Evolutionary conservation across 2,797 vertebrate species (phyloP).

Genomic region (Sphenopsis melanotis): DNA sequence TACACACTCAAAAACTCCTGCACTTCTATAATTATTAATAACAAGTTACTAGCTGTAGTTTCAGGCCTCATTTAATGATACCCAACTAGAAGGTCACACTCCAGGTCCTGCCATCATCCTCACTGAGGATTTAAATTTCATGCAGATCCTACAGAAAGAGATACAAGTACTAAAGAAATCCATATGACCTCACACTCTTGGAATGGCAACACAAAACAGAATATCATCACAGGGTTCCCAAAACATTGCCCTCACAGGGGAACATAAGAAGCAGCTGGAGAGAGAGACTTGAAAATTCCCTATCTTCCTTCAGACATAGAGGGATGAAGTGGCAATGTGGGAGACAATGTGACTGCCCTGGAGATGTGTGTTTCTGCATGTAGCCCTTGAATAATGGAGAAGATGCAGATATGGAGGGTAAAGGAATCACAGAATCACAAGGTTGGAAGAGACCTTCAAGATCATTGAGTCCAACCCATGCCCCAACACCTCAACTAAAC

Average conservation of each 20-base stretch:
- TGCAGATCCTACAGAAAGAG: neutral
- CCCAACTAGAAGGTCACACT: neutral
- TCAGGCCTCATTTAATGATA: neutral
- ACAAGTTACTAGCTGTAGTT: neutral
- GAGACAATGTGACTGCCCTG: fast-evolving
- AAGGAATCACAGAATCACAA: neutral
- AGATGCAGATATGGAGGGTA: neutral
- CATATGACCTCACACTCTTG: fast-evolving
- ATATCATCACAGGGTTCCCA: neutral
- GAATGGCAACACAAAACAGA: neutral
- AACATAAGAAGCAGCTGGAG: neutral
- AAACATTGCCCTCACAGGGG: neutral
- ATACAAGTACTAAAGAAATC: neutral
- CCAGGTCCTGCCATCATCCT: neutral
- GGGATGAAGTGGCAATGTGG: fast-evolving
- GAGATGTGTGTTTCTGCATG: fast-evolving
- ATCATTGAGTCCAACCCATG: too few relatives aligned
- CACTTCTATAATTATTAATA: neutral
- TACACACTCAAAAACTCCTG: neutral
- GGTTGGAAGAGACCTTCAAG: too few relatives aligned
- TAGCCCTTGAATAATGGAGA: fast-evolving
- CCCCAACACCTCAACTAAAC: too few relatives aligned
- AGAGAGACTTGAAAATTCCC: neutral
- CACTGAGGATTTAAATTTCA: neutral
- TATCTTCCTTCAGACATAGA: neutral